Base-by-base conservation (phyloP, 2,888 invertebrate genomes). In the Autographa gamma region DNA sequence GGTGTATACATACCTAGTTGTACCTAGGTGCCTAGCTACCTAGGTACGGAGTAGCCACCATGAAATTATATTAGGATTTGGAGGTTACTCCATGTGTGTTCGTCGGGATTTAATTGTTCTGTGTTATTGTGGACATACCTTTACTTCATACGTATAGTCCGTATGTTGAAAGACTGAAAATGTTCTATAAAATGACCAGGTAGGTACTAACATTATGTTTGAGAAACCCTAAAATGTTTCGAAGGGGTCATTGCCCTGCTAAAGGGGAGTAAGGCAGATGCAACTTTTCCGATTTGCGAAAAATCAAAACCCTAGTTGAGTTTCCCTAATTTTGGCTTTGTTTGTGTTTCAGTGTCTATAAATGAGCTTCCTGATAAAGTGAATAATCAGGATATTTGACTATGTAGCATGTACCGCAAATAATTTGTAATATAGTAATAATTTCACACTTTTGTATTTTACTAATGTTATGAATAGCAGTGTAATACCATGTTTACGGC, bases 61-160 rank as follows among this genome's bases (percentile, higher is more conserved):
- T 81, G 77, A 77, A 79, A 81, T 74, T 58, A 74, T 81, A 79
- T 83, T 74, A 80, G 63, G 71, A 82, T 79, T 81, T 73, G 71
- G 71, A 77, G 78, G 74, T 81, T 75, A 63, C 66, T 25, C 73
- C 54, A 56, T 19, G 54, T 58, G 82, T 75, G 74, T 75, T 76
- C 81, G 73, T 66, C 48, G 19, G 3, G 68, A 32, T 81, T 79
- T 77, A 81, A 79, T 81, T 79, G 74, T 77, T 69, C 66, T 69
- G 34, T 70, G 66, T 62, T 67, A 32, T 61, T 66, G 74, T 69
- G 58, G 61, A 62, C 43, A 56, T 38, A 19, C 16, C 19, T 38
- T 31, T 25, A 62, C 38, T 0, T 60, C 14, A 72, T 66, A 66
- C 32, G 60, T 18, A 66, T 58, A 18, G 14, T 4, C n/a, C n/a